Base-by-base conservation (phyloP, 1,140 invertebrate species). In the Dinoponera quadriceps region DNA sequence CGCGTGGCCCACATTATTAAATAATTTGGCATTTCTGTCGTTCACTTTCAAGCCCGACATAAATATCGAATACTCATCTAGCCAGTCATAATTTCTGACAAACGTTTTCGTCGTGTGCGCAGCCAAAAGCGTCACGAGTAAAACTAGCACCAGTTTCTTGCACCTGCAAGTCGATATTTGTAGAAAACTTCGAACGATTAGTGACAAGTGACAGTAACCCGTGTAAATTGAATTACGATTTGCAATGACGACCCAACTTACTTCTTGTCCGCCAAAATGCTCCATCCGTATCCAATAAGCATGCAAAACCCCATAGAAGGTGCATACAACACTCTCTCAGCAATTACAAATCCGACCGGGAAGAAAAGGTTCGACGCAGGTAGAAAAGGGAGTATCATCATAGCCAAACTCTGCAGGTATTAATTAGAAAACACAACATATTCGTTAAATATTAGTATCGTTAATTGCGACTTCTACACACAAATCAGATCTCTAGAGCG, bases 231-330 rank as follows among this genome's bases (percentile, higher is more conserved):
- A 54, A 16, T 78, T 44, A 29, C 0, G 18, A n/a, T n/a, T n/a
- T 65, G 38, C 51, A 62, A 11, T 44, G 20, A 62, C 25, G 29
- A 63, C 73, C 88, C 38, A 38, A 80, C 75, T 90, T 93, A 96
- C 95, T 93, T 94, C 88, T 94, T 95, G 78, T 95, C 93, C 25
- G 92, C 91, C 44, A 96, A 86, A 59, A 95, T 92, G 75, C 93
- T 95, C 94, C 95, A 95, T 25, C 98, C 98, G 86, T 98, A 97
- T 4, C 98, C 98, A 2, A 99, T 95, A 3, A 99, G 95, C 92
- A 99, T 96, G 91, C 98, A 99, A 95, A 98, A 99, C 13, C 98
- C 99, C 98, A 99, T 99, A 2, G 98, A 99, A 3, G 99, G 98
- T 94, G 99, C 98, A 93, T 99, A 99, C 0, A 99, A 95, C 49